A percentile compares a stretch with the other conserved stretches of the same genome.
These are phyloP conservation scores for Otis tarda DNA, from an alignment of 2,113 vertebrate genomes.

Conservation along the genomic window DNA sequence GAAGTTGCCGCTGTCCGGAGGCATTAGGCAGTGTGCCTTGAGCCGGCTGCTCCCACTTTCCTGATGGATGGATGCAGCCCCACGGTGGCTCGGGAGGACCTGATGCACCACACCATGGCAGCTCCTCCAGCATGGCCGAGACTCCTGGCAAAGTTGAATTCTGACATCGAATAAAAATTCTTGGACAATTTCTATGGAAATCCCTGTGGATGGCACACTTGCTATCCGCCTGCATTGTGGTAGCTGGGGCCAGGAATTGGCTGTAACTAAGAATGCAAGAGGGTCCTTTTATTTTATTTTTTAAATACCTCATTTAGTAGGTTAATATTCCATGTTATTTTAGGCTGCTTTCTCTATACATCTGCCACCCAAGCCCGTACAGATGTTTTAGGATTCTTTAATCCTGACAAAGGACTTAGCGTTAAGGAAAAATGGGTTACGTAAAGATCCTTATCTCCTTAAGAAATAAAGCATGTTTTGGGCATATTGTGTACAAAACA, in stretches of 20 bases:
- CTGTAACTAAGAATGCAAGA: neutral
- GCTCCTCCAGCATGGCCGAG: fast-evolving
- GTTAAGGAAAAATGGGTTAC: slow-evolving; percentile 69
- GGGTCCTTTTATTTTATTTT: neutral
- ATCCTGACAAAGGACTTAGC: slow-evolving; percentile 72
- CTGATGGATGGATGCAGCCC: neutral
- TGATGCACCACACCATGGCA: fast-evolving
- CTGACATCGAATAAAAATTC: neutral
- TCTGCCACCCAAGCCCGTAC: slow-evolving; percentile 52
- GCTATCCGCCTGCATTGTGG: neutral
- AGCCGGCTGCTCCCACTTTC: neutral
- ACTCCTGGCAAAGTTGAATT: neutral
- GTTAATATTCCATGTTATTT: slow-evolving; percentile 61
- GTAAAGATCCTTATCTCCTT: slow-evolving; percentile 65
- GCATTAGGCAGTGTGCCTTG: neutral
- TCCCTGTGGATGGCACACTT: neutral
- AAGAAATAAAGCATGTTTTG: slow-evolving; percentile 41
- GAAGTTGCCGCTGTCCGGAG: slow-evolving; percentile 6
- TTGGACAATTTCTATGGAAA: neutral
- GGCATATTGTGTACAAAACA: slow-evolving; percentile 64
- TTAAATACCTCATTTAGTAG: slow-evolving; percentile 50
- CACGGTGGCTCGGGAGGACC: fast-evolving
- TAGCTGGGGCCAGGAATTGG: neutral
- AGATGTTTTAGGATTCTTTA: slow-evolving; percentile 75
- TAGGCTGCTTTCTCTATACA: slow-evolving; percentile 38